phyloP scores from a whole-genome alignment of 1,140 invertebrate species.

The Achatina immaculata region DNA sequence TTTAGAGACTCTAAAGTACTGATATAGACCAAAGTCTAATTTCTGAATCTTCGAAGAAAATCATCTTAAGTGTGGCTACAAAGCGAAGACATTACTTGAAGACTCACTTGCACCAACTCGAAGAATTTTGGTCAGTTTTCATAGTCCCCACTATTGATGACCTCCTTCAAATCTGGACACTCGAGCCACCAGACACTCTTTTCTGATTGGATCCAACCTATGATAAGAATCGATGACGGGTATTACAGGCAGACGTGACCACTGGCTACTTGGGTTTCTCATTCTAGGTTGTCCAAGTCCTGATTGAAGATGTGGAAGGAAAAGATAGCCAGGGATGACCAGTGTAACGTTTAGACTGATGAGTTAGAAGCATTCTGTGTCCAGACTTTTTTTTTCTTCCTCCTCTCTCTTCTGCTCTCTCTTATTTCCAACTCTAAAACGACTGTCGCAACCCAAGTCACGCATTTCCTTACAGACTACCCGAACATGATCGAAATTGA shows the following conservation, averaged over 20 bases:
- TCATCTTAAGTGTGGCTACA: no score
- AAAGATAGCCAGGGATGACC: background rate
- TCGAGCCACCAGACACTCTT: background rate
- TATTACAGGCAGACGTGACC: conserved; percentile 3
- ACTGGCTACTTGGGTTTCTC: background rate
- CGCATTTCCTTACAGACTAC: background rate
- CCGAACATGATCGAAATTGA: conserved; percentile 4
- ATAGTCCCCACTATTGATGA: background rate
- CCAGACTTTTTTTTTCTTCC: background rate
- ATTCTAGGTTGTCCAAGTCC: conserved; percentile 7
- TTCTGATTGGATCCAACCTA: background rate
- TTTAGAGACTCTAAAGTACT: no score
- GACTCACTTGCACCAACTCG: no score
- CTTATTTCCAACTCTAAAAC: background rate
- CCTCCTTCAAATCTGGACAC: background rate
- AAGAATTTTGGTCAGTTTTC: background rate
- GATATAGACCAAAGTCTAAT: no score
- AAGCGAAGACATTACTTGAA: no score
- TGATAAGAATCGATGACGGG: background rate
- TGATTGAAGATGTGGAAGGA: background rate
- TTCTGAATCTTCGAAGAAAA: no score
- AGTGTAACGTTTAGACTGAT: background rate
- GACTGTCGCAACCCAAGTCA: background rate
- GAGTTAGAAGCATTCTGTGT: background rate
- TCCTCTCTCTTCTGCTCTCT: no score